Base-by-base conservation (phyloP, 1,140 invertebrate species). In the Ceratosolen fusciceps region DNA sequence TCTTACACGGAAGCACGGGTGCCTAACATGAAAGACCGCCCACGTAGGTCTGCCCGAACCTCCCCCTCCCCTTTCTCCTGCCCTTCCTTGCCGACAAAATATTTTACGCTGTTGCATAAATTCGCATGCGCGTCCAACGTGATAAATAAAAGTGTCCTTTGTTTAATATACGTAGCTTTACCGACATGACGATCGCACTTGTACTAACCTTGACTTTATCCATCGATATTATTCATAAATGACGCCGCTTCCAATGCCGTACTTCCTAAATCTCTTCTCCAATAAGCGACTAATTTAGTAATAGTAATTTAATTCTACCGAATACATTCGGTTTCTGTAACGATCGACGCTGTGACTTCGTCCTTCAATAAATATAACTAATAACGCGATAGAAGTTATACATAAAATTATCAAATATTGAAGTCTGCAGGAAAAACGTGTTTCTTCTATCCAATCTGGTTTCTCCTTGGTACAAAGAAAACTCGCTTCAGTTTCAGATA, bases 71-170 rank as follows among this genome's bases (percentile, higher is more conserved):
- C 54, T n/a, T n/a, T n/a, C n/a, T n/a, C 34, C 60, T 24, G 26
- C 72, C 76, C 34, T 76, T 31, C 29, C 68, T 73, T 49, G 71
- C 49, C 58, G 77, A 72, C 80, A 29, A 75, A 76, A 54, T 76
- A 54, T 76, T 68, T 68, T 34, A 54, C 47, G 47, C 26, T 68
- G 19, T 52, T 54, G 24, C 62, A 68, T 76, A 76, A 76, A 76
- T 67, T 76, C 24, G 10, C 24, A 26, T 34, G 3, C 39, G 43
- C n/a, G 24, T 14, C 10, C 12, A 21, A 14, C 12, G 2, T 24
- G 24, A 68, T 39, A 67, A 67, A 67, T 49, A 49, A 68, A 43
- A 43, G 43, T 31, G 24, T 19, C 39, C 43, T 29, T 31, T 71
- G 49, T 71, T n/a, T 43, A 68, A n/a, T n/a, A 68, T 19, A 43